phyloP scores from a whole-genome alignment of 2,113 vertebrate genomes.

The Nasalis larvatus region DNA sequence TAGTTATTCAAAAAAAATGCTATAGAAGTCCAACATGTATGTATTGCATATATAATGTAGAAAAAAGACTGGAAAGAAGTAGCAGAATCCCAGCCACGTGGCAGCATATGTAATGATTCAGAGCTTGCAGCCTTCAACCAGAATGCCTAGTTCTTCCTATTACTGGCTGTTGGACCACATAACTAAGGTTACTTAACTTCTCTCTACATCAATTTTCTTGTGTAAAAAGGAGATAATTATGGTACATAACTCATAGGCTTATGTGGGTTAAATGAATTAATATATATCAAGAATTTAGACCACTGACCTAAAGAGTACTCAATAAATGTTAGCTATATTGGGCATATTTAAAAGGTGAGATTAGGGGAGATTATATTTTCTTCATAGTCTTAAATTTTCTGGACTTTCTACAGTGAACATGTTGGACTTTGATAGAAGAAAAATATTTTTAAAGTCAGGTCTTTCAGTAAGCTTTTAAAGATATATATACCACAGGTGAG shows the following conservation, averaged over 20 bases:
- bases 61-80: neutral
- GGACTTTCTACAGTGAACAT: neutral
- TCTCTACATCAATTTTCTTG: neutral
- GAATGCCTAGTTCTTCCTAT: neutral
- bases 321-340: neutral
- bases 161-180: too few species aligned
- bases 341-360: neutral
- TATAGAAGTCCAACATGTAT: rapidly evolving
- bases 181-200: too few species aligned
- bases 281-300: neutral
- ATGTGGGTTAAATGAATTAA: neutral
- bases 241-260: neutral
- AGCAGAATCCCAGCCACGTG: neutral
- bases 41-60: neutral
- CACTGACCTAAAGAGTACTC: neutral
- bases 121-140: neutral
- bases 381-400: neutral
- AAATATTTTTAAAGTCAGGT: neutral
- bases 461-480: conserved; percentile 1
- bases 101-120: neutral
- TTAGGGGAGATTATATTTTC: neutral
- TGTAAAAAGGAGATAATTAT: neutral
- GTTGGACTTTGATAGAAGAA: neutral
- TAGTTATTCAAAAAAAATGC: neutral
- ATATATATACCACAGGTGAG: neutral